Percentiles rank a stretch among this genome's conserved stretches.
Conservation (phyloP, 2,888 invertebrate species). For the Silvanus unidentatus region DNA sequence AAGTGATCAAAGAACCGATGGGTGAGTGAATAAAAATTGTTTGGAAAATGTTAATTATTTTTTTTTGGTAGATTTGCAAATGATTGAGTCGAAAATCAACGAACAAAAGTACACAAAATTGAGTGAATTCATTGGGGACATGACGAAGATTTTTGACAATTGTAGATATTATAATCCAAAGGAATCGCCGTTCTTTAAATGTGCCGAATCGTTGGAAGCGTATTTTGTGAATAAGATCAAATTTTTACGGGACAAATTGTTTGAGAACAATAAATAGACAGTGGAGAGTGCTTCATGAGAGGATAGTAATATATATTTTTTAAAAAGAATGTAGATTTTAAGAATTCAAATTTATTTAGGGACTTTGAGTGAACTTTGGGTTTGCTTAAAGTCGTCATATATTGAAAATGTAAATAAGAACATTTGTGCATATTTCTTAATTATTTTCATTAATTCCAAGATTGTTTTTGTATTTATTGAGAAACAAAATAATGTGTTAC, state of each 20-base stretch:
- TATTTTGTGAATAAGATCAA: constrained; percentile 94
- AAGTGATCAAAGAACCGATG: constrained; percentile 93
- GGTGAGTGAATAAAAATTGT: constrained; percentile 54
- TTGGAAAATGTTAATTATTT: background rate
- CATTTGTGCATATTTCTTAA: too few species aligned
- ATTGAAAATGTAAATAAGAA: too few species aligned
- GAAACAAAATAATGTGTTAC: too few species aligned
- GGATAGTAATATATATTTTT: constrained; percentile 8
- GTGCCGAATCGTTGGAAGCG: constrained; percentile 91
- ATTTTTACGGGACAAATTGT: constrained; percentile 77
- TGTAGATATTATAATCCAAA: constrained; percentile 96
- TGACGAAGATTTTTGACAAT: constrained; percentile 98
- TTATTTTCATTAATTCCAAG: too few species aligned
- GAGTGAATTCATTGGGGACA: constrained; percentile 94
- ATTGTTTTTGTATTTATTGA: too few species aligned
- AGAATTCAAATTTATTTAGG: constrained; percentile 33
- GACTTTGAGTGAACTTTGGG: too few species aligned
- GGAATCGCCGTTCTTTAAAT: constrained; percentile 92
- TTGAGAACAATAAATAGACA: constrained; percentile 49
- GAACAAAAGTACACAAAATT: constrained; percentile 77
- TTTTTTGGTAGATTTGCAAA: constrained; percentile 74
- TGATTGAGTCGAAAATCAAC: constrained; percentile 82
- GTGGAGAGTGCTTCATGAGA: background rate
- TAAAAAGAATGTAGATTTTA: constrained; percentile 23
- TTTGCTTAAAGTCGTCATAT: too few species aligned